Evolutionary conservation across 2,888 invertebrate species (phyloP).

Genomic region (Aleiodes leptofemur): DNA sequence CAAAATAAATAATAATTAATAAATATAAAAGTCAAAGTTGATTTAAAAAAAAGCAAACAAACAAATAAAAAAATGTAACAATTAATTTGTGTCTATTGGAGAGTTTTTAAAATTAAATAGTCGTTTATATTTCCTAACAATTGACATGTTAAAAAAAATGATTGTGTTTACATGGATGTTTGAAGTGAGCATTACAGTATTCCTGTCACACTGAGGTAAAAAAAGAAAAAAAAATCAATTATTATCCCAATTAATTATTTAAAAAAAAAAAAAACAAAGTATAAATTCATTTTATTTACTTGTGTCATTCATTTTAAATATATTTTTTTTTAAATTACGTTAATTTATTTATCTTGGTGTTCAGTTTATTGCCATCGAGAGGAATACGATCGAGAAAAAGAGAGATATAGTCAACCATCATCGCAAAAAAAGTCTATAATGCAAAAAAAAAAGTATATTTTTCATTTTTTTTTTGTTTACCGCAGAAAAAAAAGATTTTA

Average conservation of each 20-base stretch:
- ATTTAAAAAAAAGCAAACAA: too few relatives aligned
- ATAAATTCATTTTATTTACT: too few relatives aligned
- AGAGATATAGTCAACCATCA: too few relatives aligned
- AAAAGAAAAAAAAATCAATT: constrained; percentile 39
- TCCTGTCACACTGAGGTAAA: constrained; percentile 80
- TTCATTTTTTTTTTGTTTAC: too few relatives aligned
- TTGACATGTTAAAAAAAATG: constrained; percentile 75
- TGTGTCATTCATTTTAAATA: background rate
- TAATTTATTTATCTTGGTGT: too few relatives aligned
- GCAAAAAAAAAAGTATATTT: too few relatives aligned
- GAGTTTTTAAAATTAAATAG: background rate
- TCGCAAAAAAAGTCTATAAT: too few relatives aligned
- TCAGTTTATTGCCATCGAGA: too few relatives aligned
- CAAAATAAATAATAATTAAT: constrained; percentile 71
- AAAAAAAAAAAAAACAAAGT: too few relatives aligned
- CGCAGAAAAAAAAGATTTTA: too few relatives aligned
- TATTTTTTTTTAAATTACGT: too few relatives aligned
- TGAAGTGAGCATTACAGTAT: constrained; percentile 79
- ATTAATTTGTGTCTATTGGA: constrained; percentile 63
- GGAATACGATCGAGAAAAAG: too few relatives aligned
- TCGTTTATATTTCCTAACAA: constrained; percentile 72
- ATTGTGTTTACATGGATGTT: constrained; percentile 88
- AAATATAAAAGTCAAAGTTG: constrained; percentile 69
- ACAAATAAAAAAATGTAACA: constrained; percentile 69
- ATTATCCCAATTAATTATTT: background rate